Base-by-base conservation (phyloP, 2,888 invertebrate species). In the Frankliniella fusca region DNA sequence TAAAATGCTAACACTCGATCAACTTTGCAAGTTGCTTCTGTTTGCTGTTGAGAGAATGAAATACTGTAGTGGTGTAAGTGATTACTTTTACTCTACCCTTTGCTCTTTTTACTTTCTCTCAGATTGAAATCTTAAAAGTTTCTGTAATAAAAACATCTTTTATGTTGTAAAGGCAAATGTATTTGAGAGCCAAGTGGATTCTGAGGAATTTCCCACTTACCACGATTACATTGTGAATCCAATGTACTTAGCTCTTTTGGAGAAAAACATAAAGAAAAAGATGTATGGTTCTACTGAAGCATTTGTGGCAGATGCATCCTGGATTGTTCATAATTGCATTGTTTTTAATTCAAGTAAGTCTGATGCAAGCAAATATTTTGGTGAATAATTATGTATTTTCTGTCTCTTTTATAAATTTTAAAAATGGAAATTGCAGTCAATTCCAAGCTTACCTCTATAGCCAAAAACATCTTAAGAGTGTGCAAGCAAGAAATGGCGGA, bases 281-380 rank as follows among this genome's bases (percentile, higher is more conserved):
- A 87, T 91, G 48, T 98, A 97, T 88, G 94, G 94, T 20, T 95
- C 94, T 87, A 94, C 96, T 0, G 96, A 96, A 86, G 95, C 95
- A 3, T 97, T 98, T 88, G 90, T 95, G 82, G 93, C 95, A 0
- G 98, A 98, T 88, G 93, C 94, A 12, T 96, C 96, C 87, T 98
- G 97, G 97, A 94, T 98, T 86, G 90, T 95, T 81, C 98, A 98
- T 88, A 97, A 98, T 88, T 95, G 96, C 86, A 93, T 95, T 83
- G 93, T 97, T 84, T 97, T 94, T 87, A 97, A 96, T 89, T 94
- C 95, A 86, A 91, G 97, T 95, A 91, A 91, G 93, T 90, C 49
- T 80, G 54, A 80, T 48, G 38, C 12, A n/a, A n/a, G n/a, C n/a
- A n/a, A n/a, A 82, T 7, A 54, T 8, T 38, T 70, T 61, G 81